A percentile compares a stretch with the other conserved stretches of the same genome.
These are phyloP conservation scores for Chrysogorgia sp. DNA, from an alignment of 92 coral and sea anemone species.

Conservation along the genomic window DNA sequence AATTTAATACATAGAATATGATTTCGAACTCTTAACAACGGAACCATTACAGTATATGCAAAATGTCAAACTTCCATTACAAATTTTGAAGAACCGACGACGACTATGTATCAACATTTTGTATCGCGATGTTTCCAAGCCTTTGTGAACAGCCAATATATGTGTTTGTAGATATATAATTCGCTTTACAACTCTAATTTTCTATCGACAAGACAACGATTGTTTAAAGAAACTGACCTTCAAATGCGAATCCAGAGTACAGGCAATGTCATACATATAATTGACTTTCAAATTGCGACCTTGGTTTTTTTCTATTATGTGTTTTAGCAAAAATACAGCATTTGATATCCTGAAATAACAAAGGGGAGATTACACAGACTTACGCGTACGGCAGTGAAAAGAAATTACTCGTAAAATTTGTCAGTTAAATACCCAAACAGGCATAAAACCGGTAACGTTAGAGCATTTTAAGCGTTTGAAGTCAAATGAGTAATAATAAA, in stretches of 20 bases:
- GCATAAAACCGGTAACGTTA: too few relatives aligned
- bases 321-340: conserved; percentile 54
- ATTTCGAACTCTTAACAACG: too few relatives aligned
- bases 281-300: conserved; percentile 24
- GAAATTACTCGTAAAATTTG: neutral
- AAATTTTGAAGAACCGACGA: too few relatives aligned
- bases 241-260: conserved; percentile 54
- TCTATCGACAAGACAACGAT: neutral
- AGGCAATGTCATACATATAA: conserved; percentile 61
- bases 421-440: too few relatives aligned
- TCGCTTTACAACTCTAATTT: too few relatives aligned
- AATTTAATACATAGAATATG: neutral
- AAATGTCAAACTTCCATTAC: too few relatives aligned
- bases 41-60: too few relatives aligned
- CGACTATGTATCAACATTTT: neutral
- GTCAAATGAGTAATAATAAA: too few relatives aligned
- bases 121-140: too few relatives aligned
- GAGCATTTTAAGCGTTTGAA: too few relatives aligned
- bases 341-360: conserved; percentile 46
- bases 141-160: neutral
- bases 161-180: too few relatives aligned
- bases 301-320: conserved; percentile 43
- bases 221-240: conserved; percentile 1
- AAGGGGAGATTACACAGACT: neutral
- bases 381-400: too few relatives aligned